Evolutionary conservation across 92 coral and sea anemone species (phyloP).

Genomic region (Phenganax stokvisi): DNA sequence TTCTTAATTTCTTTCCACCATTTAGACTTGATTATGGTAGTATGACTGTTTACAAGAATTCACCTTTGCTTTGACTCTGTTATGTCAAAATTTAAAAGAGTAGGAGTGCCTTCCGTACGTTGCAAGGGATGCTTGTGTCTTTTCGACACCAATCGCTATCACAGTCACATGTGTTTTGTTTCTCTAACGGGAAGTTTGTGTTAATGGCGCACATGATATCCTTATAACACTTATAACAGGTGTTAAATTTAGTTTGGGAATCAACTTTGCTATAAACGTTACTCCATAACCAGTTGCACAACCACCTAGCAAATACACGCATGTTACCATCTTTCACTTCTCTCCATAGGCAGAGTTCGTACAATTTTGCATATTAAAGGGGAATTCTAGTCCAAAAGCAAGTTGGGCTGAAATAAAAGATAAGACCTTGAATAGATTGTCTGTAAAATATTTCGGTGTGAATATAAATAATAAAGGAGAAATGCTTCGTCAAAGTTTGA

Average conservation of each 20-base stretch:
- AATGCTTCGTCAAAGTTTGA: too few species aligned
- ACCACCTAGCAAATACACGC: slow-evolving; percentile 27
- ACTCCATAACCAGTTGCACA: not conserved
- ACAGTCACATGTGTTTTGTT: slow-evolving; percentile 22
- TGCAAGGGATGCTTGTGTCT: slow-evolving; percentile 38
- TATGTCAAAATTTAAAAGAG: slow-evolving; percentile 26
- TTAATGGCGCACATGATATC: slow-evolving; percentile 39
- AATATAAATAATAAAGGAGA: too few species aligned
- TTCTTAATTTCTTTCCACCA: slow-evolving; percentile 41
- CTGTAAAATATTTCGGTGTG: too few species aligned
- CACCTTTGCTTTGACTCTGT: slow-evolving; percentile 20
- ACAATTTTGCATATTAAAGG: too few species aligned
- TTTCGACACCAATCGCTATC: slow-evolving; percentile 39
- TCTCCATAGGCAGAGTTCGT: not conserved
- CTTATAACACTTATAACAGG: not conserved
- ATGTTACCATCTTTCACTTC: slow-evolving; percentile 36
- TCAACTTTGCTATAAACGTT: slow-evolving; percentile 16
- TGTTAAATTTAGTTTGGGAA: slow-evolving; percentile 3
- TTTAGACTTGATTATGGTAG: slow-evolving; percentile 6
- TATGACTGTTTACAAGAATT: not conserved
- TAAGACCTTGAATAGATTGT: too few species aligned
- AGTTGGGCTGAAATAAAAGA: too few species aligned
- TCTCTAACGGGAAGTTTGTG: slow-evolving; percentile 40
- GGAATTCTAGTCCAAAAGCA: too few species aligned
- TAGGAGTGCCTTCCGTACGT: slow-evolving; percentile 43